Evolutionary conservation across 1,140 invertebrate species (phyloP).

Genomic region (Magallana ariakensis): DNA sequence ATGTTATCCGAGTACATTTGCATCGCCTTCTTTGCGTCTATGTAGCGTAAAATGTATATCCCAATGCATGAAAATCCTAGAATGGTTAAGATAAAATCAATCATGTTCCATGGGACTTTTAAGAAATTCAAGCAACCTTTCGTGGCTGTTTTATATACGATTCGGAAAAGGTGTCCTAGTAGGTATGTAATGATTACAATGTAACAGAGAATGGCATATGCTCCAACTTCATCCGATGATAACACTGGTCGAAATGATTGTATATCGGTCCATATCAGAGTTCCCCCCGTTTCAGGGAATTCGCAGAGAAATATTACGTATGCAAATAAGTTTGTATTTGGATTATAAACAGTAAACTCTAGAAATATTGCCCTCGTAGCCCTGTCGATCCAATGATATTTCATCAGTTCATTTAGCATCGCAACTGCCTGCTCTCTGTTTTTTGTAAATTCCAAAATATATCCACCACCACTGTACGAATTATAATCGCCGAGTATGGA

Average conservation of each 20-base stretch:
- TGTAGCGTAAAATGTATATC: conserved; percentile 69
- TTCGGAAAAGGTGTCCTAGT: conserved; percentile 53
- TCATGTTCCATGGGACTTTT: conserved; percentile 77
- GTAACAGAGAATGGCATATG: conserved; percentile 66
- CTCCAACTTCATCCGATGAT: conserved; percentile 58
- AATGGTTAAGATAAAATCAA: conserved; percentile 72
- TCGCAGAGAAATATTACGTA: conserved; percentile 71
- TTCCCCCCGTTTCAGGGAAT: conserved; percentile 80
- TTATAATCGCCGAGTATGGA: conserved; percentile 59
- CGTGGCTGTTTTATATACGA: conserved; percentile 52
- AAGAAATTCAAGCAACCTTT: conserved; percentile 72
- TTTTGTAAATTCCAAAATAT: conserved; percentile 60
- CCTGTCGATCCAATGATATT: conserved; percentile 80
- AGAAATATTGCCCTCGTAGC: conserved; percentile 81
- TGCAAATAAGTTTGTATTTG: conserved; percentile 69
- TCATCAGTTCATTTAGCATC: conserved; percentile 73
- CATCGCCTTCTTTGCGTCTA: conserved; percentile 43
- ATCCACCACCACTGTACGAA: conserved; percentile 63
- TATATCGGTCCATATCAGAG: conserved; percentile 66
- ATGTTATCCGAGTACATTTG: conserved; percentile 44
- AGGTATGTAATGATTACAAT: conserved; percentile 60
- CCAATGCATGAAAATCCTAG: conserved; percentile 71
- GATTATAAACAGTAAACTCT: conserved; percentile 82
- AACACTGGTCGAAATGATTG: conserved; percentile 61
- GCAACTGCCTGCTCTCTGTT: conserved; percentile 16